Percentiles rank a stretch among this genome's conserved stretches.
These are phyloP conservation scores for Pristis pectinata DNA, from an alignment of 2,797 vertebrate genomes.

Conservation along the genomic window DNA sequence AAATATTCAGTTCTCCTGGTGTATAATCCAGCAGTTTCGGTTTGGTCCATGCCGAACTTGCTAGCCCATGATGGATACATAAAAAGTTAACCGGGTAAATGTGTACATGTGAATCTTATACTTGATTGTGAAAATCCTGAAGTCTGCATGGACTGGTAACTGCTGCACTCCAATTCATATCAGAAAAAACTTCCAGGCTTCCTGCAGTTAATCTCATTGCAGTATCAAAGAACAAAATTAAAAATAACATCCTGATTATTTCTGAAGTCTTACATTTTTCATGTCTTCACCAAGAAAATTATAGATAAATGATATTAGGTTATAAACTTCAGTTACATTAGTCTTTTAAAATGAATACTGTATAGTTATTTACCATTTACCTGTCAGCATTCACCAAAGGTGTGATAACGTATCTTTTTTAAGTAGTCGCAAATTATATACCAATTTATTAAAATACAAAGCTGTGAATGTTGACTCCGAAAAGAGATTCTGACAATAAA, in stretches of 20 bases:
- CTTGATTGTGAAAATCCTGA: not conserved
- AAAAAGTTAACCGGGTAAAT: no score
- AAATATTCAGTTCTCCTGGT: not conserved
- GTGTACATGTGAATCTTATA: no score
- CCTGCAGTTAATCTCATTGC: not conserved
- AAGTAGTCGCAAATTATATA: not conserved
- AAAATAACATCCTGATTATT: not conserved
- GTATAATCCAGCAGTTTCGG: not conserved
- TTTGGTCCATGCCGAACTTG: not conserved
- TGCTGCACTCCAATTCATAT: no score
- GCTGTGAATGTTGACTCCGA: not conserved
- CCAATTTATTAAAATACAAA: not conserved
- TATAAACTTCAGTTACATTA: not conserved
- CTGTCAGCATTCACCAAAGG: not conserved
- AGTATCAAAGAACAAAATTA: not conserved
- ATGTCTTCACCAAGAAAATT: not conserved
- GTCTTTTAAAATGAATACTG: not conserved
- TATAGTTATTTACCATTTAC: not conserved
- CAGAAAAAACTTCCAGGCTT: no score
- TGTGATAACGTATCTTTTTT: not conserved
- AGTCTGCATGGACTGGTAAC: not conserved
- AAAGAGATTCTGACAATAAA: slow-evolving; percentile 6
- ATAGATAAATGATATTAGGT: not conserved
- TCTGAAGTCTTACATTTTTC: not conserved
- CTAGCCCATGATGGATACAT: not conserved